Percentiles rank a stretch among this genome's conserved stretches.
Conservation (phyloP, 1,140 invertebrate genomes). For the Drosophila obscura region DNA sequence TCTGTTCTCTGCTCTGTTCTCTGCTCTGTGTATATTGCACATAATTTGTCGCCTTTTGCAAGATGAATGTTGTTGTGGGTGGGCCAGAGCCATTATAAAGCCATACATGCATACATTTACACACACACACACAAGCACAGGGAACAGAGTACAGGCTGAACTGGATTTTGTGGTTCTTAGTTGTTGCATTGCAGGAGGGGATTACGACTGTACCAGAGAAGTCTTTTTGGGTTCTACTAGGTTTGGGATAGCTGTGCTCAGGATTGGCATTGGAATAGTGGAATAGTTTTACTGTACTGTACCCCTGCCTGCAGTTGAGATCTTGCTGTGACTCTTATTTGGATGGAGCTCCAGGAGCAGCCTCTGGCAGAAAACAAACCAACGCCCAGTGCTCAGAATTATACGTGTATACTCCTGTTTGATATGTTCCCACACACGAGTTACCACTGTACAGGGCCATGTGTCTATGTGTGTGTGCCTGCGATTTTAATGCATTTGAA, state of each 20-base stretch:
- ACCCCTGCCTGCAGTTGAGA: too few species aligned
- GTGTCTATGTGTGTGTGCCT: constrained; percentile 24
- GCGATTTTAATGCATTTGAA: constrained; percentile 79
- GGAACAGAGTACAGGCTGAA: neutral
- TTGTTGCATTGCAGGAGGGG: too few species aligned
- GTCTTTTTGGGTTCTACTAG: too few species aligned
- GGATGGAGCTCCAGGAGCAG: too few species aligned
- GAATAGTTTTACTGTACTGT: too few species aligned
- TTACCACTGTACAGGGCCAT: constrained; percentile 22
- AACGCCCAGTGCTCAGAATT: too few species aligned
- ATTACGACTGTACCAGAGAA: too few species aligned
- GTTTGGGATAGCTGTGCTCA: too few species aligned
- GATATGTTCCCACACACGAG: neutral
- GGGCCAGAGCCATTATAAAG: constrained; percentile 55
- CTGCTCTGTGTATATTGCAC: constrained; percentile 72
- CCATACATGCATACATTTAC: constrained; percentile 45
- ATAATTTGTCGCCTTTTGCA: constrained; percentile 82
- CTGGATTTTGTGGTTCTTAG: too few species aligned
- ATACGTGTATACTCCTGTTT: accelerated
- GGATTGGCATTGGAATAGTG: too few species aligned
- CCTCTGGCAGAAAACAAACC: too few species aligned
- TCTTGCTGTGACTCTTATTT: too few species aligned
- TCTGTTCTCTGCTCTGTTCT: neutral
- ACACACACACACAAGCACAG: neutral
- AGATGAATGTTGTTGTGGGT: constrained; percentile 78